phyloP scores from a whole-genome alignment of 2,888 invertebrate species.

The Stictocephala bisonia region DNA sequence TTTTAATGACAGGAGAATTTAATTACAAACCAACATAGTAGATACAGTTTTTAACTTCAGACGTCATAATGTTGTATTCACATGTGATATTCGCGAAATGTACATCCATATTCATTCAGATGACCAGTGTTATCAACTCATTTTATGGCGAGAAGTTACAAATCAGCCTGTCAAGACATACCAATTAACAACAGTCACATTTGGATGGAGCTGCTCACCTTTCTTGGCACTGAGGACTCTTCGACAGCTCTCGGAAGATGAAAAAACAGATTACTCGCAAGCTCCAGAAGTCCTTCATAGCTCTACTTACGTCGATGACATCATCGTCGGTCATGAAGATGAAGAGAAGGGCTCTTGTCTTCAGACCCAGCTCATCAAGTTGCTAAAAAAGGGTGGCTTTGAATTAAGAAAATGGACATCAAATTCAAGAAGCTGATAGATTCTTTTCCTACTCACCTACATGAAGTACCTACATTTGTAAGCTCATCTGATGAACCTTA shows the following conservation, averaged over 20 bases:
- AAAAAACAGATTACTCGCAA: neutral
- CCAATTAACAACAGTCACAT: too few species aligned
- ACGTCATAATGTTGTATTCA: too few species aligned
- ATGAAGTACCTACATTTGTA: neutral
- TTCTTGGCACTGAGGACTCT: neutral
- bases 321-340: neutral
- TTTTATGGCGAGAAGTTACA: too few species aligned
- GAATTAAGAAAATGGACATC: constrained; percentile 1
- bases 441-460: neutral
- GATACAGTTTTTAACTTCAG: too few species aligned
- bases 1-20: too few species aligned
- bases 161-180: too few species aligned
- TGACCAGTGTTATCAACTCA: too few species aligned
- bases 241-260: neutral
- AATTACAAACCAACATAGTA: too few species aligned
- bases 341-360: neutral
- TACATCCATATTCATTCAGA: too few species aligned
- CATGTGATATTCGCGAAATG: too few species aligned
- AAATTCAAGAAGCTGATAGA: neutral
- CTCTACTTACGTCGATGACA: neutral
- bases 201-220: neutral
- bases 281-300: neutral
- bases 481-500: neutral
- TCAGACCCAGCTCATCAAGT: neutral
- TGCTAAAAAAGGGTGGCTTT: neutral